Base-by-base conservation (phyloP, 2,888 invertebrate genomes). In the Agrochola lychnidis region DNA sequence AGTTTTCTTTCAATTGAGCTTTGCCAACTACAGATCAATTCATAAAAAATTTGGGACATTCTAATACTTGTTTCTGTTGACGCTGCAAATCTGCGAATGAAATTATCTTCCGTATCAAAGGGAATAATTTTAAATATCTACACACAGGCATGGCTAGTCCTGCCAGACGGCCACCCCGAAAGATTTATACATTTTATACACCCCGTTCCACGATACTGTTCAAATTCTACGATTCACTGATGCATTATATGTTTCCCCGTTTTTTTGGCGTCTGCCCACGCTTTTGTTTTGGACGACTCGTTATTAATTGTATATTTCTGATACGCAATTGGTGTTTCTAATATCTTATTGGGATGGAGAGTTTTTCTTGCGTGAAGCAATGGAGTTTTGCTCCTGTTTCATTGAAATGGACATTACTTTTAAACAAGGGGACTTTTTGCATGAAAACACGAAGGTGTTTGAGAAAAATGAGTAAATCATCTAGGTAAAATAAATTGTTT, bases 81-180 rank as follows among this genome's bases (percentile, higher is more conserved):
- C 95, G 93, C 89, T 95, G 92, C 85, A 66, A 84, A 91, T 91
- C 92, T 91, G 91, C 93, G 92, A 94, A 94, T 94, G 92, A 95
- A 96, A 96, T 96, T 96, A 97, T 96, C 96, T 94, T 96, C 92
- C 92, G 94, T 94, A 96, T 97, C 96, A 97, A 97, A 97, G 96
- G 94, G 96, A 96, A 97, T 96, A 96, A 92, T 96, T 96, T 96
- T 94, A 95, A 96, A 96, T 95, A 94, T 94, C 93, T 95, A 95
- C 94, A 95, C 94, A 95, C 93, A 94, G 92, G 91, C 93, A 93
- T 90, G 92, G 92, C 90, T 92, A 92, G 92, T 92, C 92, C 91
- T 84, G 89, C 85, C 95, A 95, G 96, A 95, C 96, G 90, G 92
- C 93, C 92, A 90, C 91, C 90, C 92, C 93, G 91, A 91, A 95